These are phyloP conservation scores for Stenopsyche tienmushanensis DNA, from an alignment of 1,140 invertebrate species.

Conservation along the genomic window DNA sequence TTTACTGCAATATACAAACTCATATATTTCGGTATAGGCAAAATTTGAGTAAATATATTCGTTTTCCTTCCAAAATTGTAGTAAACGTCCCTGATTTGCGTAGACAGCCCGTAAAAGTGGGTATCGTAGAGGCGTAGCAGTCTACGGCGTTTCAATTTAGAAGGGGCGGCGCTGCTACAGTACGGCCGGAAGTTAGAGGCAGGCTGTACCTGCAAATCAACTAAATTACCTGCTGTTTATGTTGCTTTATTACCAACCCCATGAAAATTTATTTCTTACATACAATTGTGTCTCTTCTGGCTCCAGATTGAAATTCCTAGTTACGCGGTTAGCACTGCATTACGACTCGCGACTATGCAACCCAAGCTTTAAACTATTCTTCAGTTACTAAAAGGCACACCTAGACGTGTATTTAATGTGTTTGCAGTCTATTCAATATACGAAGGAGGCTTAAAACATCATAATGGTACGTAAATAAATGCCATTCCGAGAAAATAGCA, in stretches of 20 bases:
- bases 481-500: too few relatives aligned
- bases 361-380: too few relatives aligned
- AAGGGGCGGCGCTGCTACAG: constrained; percentile 14
- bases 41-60: too few relatives aligned
- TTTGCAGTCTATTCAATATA: too few relatives aligned
- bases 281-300: not conserved
- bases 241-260: constrained; percentile 31
- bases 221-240: constrained; percentile 37
- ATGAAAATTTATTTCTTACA: constrained; percentile 21
- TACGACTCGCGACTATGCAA: too few relatives aligned
- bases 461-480: too few relatives aligned
- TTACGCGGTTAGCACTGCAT: constrained; percentile 6
- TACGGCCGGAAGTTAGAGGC: constrained; percentile 30
- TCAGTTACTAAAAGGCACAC: too few relatives aligned
- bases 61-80: too few relatives aligned
- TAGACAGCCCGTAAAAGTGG: not conserved
- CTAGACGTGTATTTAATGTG: too few relatives aligned
- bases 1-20: too few relatives aligned
- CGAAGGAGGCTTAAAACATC: too few relatives aligned
- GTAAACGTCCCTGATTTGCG: constrained; percentile 1
- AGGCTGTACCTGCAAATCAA: constrained; percentile 34
- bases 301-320: constrained; percentile 19
- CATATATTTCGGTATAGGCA: too few relatives aligned
- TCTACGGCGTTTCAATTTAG: constrained; percentile 35
- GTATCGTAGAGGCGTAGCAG: constrained; percentile 29